Conservation (phyloP, 2,113 vertebrate genomes). For the Trogon melanurus region DNA sequence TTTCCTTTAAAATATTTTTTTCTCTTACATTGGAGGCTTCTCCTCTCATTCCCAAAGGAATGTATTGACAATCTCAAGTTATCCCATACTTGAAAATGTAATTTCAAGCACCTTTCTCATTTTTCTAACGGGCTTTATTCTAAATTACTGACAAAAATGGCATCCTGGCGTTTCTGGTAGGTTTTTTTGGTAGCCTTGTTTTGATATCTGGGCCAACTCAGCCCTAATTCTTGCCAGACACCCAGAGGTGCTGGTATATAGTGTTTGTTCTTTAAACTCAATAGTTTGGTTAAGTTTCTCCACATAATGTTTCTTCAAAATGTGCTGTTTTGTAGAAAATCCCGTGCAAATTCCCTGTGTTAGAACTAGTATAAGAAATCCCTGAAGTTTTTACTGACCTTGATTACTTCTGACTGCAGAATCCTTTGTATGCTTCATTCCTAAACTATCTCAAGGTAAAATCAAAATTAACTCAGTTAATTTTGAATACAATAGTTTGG, state of each 20-base stretch:
- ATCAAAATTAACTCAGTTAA: constrained; percentile 29
- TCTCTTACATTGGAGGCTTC: neutral
- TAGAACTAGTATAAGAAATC: neutral
- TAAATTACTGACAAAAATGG: neutral
- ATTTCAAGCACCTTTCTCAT: neutral
- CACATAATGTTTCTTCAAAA: neutral
- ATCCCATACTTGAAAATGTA: neutral
- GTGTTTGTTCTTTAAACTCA: neutral
- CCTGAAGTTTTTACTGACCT: neutral
- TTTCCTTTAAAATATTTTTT: neutral
- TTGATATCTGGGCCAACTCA: neutral
- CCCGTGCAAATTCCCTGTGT: neutral
- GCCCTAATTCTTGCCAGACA: neutral
- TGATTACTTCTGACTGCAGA: neutral
- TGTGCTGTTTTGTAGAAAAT: neutral
- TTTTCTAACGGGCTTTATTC: neutral
- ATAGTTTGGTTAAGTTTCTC: neutral
- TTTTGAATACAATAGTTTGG: neutral
- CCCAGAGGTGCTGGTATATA: neutral
- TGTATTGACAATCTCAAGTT: neutral
- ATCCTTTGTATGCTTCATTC: neutral
- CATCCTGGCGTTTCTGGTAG: neutral
- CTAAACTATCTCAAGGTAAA: constrained; percentile 6
- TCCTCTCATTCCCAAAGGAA: neutral
- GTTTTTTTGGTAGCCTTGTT: neutral